Percentiles rank a stretch among this genome's conserved stretches.
Conservation (phyloP, 1,140 invertebrate species). For the Drosophila rufa region DNA sequence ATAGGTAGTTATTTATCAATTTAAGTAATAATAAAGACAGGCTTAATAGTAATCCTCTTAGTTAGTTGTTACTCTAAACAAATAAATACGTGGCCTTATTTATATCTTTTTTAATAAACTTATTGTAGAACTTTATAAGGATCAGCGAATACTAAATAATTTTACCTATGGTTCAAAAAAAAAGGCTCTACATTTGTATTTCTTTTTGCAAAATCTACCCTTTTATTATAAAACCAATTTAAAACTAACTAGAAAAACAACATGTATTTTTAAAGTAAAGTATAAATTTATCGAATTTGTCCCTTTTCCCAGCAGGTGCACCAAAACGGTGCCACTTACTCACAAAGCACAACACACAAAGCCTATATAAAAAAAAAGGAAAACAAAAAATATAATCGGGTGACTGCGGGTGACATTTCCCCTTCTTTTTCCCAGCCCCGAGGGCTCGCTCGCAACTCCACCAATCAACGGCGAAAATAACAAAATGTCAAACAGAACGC, state of each 20-base stretch:
- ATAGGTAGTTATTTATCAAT: no score
- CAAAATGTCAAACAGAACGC: constrained; percentile 82
- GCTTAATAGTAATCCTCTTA: no score
- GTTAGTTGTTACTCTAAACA: no score
- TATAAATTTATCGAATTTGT: background rate
- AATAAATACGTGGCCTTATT: no score
- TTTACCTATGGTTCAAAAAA: no score
- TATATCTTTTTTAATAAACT: no score
- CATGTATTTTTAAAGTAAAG: background rate
- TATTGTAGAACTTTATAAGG: no score
- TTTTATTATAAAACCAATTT: background rate
- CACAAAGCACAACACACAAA: constrained; percentile 4
- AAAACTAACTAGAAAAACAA: background rate
- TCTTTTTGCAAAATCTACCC: background rate
- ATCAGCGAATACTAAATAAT: no score
- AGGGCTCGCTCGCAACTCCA: constrained; percentile 44
- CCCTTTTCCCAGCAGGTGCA: constrained; percentile 14
- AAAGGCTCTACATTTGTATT: no score
- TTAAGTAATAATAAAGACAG: no score
- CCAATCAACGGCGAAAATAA: constrained; percentile 80
- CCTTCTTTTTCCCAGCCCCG: constrained; percentile 1
- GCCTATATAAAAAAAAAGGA: background rate
- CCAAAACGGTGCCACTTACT: constrained; percentile 14
- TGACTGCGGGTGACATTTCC: constrained; percentile 37
- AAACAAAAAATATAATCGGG: constrained; percentile 10